Evolutionary conservation across 2,113 vertebrate genomes (phyloP), one percentile per base, ranked within the genome.

Genomic region (Irena cyanogastra): DNA sequence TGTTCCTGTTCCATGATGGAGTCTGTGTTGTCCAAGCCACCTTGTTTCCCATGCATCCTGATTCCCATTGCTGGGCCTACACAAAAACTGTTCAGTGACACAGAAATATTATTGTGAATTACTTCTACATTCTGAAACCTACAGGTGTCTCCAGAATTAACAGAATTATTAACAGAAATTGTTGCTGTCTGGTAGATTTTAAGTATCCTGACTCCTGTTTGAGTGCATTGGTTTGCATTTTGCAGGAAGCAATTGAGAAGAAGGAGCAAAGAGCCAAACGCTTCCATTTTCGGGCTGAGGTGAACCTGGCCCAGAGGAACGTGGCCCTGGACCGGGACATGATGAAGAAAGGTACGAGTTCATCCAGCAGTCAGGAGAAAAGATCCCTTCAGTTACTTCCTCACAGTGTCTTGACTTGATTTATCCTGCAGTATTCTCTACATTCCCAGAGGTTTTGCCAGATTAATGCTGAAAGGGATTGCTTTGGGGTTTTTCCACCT

Each of bases 251-350:
- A 8, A 99, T 99, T 22, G 99, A 99, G 97, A 99, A 97, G 83
- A 99, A 99, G 94, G 99, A 99, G 82, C 99, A 99, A 95, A 98
- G 99, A 97, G 99, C 99, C 19, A 98, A 98, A 68, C 98, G 99
- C 44, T 99, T 99, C 80, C 99, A 99, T 92, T 99, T 99, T 96
- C 98, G 98, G 28, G 98, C 98, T 1, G 99, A 99, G 94, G 98
- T 98, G 72, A 98, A 97, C 69, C 94, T 98, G 4, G 86, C 97
- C 30, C 99, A 99, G 95, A 98, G 98, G 74, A 98, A 98, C 33
- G 98, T 99, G 35, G 97, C 98, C 1, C 91, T 99, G 95, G 99
- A 99, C 83, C 98, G 98, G 93, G 99, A 99, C 47, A 95, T 98
- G 92, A 97, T 99, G 97, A 99, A 98, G 97, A 99, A 99, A 98